Conservation (phyloP, 2,113 vertebrate species). For the Cygnus buccinator region DNA sequence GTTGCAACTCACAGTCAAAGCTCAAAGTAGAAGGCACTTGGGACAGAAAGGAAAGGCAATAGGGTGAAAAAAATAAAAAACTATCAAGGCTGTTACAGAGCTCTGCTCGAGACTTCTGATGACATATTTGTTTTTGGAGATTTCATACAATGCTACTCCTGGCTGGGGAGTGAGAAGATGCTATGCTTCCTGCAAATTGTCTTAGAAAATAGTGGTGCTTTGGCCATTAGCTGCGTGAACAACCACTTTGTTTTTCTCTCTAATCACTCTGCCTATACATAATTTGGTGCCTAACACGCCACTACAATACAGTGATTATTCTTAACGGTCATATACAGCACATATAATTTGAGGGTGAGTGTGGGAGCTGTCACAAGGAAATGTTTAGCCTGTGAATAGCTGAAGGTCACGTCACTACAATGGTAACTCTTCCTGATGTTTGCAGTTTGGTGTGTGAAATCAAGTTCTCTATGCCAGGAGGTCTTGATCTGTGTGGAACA, state of each 20-base stretch:
- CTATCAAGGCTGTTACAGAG: not conserved
- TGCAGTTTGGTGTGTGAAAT: not conserved
- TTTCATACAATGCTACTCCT: slow-evolving; percentile 20
- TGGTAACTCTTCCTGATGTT: not conserved
- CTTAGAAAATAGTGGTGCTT: slow-evolving; percentile 51
- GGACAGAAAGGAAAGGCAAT: not conserved
- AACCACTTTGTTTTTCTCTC: slow-evolving; percentile 53
- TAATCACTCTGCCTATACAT: slow-evolving; percentile 59
- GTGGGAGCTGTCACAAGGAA: slow-evolving; percentile 40
- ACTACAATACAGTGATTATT: slow-evolving; percentile 52
- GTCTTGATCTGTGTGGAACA: not conserved
- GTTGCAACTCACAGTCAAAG: not conserved
- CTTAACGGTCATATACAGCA: slow-evolving; percentile 39
- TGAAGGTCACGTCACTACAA: slow-evolving; percentile 8
- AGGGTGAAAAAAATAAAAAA: slow-evolving; percentile 49
- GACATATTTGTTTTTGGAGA: slow-evolving; percentile 42
- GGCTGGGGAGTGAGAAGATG: slow-evolving; percentile 50
- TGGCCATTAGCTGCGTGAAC: slow-evolving; percentile 46
- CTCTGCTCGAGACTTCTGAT: slow-evolving; percentile 32
- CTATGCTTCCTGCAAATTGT: slow-evolving; percentile 24
- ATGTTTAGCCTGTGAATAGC: not conserved
- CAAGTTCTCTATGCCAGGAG: not conserved
- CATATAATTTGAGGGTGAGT: slow-evolving; percentile 39
- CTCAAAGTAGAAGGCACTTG: not conserved
- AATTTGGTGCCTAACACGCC: slow-evolving; percentile 58